Evolutionary conservation across 2,113 vertebrate species (phyloP), one percentile per base, ranked within the genome.

Genomic region (Nycticorax nycticorax): DNA sequence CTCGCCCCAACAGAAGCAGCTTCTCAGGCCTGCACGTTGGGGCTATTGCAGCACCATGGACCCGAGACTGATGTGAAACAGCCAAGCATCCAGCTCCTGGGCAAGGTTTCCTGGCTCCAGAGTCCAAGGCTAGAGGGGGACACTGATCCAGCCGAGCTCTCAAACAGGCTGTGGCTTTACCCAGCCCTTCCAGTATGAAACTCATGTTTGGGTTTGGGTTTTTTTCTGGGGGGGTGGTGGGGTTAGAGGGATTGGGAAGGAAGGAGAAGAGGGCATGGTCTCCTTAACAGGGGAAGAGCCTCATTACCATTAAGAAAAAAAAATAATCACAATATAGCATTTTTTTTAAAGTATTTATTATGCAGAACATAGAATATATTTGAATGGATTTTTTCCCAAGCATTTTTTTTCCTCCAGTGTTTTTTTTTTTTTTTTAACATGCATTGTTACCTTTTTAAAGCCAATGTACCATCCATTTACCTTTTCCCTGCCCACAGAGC

Each of bases 331-430:
- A 63, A 30, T 45, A 91, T 4, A 90, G 28, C 9, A 35, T 24
- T 76, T 91, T 43, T 62, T 95, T 95, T 92, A 41, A 97, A 93
- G 93, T 95, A 91, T 98, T 98, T 98, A 98, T 98, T 98, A 96
- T 94, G 94, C 85, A 86, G 96, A 98, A 98, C 96, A 95, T 93
- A 96, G 86, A 97, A 85, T 96, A 88, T 92, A 98, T 94, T 77
- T 96, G 77, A 96, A 96, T 92, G 86, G 89, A 71, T 88, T 94
- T 90, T 95, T 95, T 78, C 59, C 97, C 94, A 95, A 95, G 90
- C 80, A 94, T 53, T 90, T 93, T 94, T 96, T 79, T 62, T n/a
- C n/a, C 80, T 93, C 88, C 69, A 76, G 69, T 72, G 85, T 76
- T 7, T 74, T 21, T 68, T 89, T 76, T 80, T 92, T 68, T 89